phyloP scores from a whole-genome alignment of 2,113 vertebrate species.

The Morone saxatilis region DNA sequence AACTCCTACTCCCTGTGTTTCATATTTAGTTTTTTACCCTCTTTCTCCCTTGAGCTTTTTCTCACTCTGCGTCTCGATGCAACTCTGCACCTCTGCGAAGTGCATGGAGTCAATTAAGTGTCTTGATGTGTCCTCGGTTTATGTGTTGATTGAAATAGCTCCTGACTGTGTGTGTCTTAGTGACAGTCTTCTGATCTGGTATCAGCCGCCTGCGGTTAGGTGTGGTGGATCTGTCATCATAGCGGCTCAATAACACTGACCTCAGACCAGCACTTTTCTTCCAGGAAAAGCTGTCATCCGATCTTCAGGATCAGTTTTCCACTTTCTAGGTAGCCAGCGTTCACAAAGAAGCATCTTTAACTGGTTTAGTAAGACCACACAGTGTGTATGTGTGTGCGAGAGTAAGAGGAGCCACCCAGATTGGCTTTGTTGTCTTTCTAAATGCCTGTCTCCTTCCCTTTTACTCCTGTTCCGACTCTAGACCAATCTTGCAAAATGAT shows the following conservation, averaged over 20 bases:
- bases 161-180: constrained; percentile 64
- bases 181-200: constrained; percentile 69
- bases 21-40: not conserved
- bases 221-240: constrained; percentile 79
- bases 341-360: constrained; percentile 77
- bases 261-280: constrained; percentile 71
- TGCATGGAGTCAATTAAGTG: constrained; percentile 57
- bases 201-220: constrained; percentile 75
- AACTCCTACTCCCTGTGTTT: not conserved
- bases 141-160: constrained; percentile 74
- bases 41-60: not conserved
- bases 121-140: constrained; percentile 50
- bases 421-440: constrained; percentile 67
- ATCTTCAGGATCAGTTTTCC: constrained; percentile 75
- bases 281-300: constrained; percentile 77
- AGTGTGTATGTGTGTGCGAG: constrained; percentile 27
- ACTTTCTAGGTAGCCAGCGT: constrained; percentile 73
- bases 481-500: constrained; percentile 63
- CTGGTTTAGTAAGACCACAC: constrained; percentile 77
- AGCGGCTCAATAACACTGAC: constrained; percentile 75
- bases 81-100: constrained; percentile 30
- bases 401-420: constrained; percentile 48
- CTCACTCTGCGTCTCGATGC: constrained; percentile 5
- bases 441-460: constrained; percentile 57
- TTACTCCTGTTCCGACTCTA: constrained; percentile 26